Base-by-base conservation (phyloP, 2,113 vertebrate genomes). In the Colius striatus region DNA sequence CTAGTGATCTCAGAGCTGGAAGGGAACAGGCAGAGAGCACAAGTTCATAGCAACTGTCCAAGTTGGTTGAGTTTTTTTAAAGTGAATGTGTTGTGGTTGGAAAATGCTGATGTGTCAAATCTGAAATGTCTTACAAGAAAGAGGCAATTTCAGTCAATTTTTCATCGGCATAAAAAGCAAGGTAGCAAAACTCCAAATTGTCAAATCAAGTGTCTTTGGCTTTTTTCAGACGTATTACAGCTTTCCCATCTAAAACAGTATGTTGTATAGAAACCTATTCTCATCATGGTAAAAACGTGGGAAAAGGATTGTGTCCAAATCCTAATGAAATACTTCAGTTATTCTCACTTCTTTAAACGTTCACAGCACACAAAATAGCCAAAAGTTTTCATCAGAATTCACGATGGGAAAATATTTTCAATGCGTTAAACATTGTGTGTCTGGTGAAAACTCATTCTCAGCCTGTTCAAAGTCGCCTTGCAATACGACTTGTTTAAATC, bases 31-130 rank as follows among this genome's bases (percentile, higher is more conserved):
- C 30, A 85, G 45, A 72, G 55, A 66, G 54, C 30, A 30, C 36
- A 90, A 85, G 66, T 73, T 96, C 82, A 73, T 19, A 79, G 67
- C 2, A 5, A 73, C 62, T 83, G 41, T 79, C 71, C 85, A 88
- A 80, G 30, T 8, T 66, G 36, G 60, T 77, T 75, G 74, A 89
- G n/a, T 19, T 76, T 87, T 92, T 77, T 70, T 92, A 3, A 45
- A 88, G 38, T 78, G 68, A 77, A 86, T 6, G 45, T 83, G 45
- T 81, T 94, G 85, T 87, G 85, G 90, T 72, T 90, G 92, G 90
- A 94, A 96, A 96, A 88, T 83, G 88, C 62, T 94, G 74, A 92
- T 83, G 30, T 74, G 54, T 88, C 58, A 77, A 83, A 85, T 88
- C 36, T 85, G 85, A 93, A 85, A 34, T 6, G 9, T 23, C 54